phyloP scores from a whole-genome alignment of 2,113 vertebrate species.

The Ia io region DNA sequence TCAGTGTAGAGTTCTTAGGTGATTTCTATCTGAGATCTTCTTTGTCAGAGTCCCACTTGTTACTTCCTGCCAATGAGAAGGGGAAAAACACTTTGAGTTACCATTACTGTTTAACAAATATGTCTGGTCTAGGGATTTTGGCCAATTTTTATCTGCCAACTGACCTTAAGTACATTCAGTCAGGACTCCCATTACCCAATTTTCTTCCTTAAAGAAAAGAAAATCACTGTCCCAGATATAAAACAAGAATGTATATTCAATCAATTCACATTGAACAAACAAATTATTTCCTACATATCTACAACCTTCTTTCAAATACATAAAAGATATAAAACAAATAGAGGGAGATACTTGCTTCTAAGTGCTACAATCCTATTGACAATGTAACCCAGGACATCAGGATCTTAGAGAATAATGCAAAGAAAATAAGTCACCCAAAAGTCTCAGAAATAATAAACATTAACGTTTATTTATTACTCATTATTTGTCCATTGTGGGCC shows the following conservation, averaged over 20 bases:
- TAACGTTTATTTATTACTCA: background rate
- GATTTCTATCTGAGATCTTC: background rate
- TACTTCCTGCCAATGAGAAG: background rate
- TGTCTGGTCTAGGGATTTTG: background rate
- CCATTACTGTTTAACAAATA: background rate
- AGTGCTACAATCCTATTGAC: background rate
- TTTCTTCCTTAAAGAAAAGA: background rate
- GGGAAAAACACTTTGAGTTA: background rate
- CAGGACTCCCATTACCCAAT: background rate
- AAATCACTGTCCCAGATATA: constrained; percentile 8
- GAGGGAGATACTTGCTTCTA: background rate
- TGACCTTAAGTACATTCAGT: background rate
- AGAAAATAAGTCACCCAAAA: background rate
- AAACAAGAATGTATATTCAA: background rate
- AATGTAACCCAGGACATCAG: background rate
- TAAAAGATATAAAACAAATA: background rate
- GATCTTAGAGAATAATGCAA: background rate
- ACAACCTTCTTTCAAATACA: background rate
- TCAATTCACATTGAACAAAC: constrained; percentile 35
- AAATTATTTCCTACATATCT: background rate
- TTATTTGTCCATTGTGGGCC: background rate
- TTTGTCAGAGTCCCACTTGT: background rate
- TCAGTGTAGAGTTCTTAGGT: background rate
- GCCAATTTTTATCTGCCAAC: background rate
- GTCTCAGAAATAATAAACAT: background rate